Evolutionary conservation across 1,140 invertebrate species (phyloP).

Genomic region (Ostrea denselamellosa): DNA sequence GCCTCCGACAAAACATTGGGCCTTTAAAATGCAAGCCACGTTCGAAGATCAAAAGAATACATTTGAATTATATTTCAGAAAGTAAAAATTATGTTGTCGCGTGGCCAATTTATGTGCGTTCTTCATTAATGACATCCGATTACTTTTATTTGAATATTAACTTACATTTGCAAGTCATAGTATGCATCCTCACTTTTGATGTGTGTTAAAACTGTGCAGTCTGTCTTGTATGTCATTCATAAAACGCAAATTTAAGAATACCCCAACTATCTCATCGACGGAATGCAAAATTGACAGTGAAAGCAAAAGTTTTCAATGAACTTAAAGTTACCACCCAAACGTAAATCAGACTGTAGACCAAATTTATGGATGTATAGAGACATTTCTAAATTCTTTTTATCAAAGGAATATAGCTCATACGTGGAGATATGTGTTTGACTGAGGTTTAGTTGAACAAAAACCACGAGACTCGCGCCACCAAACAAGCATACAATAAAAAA

Average conservation of each 20-base stretch:
- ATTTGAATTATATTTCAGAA: slow-evolving; percentile 21
- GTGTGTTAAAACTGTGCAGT: not conserved
- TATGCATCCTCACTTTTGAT: not conserved
- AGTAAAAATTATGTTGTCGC: not conserved
- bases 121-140: slow-evolving; percentile 20
- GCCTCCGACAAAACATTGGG: not conserved
- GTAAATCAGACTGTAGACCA: not conserved
- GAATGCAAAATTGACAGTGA: not conserved
- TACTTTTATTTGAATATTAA: slow-evolving; percentile 16
- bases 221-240: not conserved
- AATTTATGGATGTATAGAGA: not conserved
- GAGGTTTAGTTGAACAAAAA: not conserved
- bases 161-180: slow-evolving; percentile 11
- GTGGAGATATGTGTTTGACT: not conserved
- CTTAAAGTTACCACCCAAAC: not conserved
- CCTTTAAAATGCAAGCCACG: slow-evolving; percentile 29
- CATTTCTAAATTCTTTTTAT: not conserved
- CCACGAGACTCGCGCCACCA: not conserved
- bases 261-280: not conserved
- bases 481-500: slow-evolving; percentile 5
- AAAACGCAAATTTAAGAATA: not conserved
- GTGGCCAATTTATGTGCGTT: not conserved
- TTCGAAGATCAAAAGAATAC: slow-evolving; percentile 1
- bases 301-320: not conserved
- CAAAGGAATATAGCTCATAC: not conserved